These are phyloP conservation scores for Blastobasis lacticolella DNA, from an alignment of 2,888 invertebrate genomes.

Conservation along the genomic window DNA sequence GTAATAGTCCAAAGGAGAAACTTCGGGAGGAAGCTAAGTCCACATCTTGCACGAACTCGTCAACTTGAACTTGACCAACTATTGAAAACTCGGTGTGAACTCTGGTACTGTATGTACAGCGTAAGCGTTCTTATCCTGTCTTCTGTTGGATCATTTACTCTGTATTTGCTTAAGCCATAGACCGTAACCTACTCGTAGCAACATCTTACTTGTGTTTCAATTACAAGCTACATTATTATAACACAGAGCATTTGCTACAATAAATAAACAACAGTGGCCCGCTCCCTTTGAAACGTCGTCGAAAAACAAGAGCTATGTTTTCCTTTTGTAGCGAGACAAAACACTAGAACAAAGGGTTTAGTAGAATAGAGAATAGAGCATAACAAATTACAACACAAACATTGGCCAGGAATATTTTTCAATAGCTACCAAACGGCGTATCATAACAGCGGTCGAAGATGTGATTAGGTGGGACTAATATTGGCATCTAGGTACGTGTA, in stretches of 20 bases:
- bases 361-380: constrained; percentile 54
- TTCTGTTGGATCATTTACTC: not conserved
- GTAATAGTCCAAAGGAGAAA: too few species aligned
- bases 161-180: not conserved
- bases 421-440: constrained; percentile 10
- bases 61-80: too few species aligned
- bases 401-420: constrained; percentile 45
- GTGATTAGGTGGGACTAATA: too few species aligned
- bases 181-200: not conserved
- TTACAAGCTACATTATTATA: constrained; percentile 9
- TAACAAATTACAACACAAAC: constrained; percentile 56
- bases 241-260: constrained; percentile 14
- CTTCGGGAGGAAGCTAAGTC: too few species aligned
- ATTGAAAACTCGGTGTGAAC: too few species aligned
- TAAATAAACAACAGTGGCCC: constrained; percentile 24
- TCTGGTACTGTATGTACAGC: too few species aligned
- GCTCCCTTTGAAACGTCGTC: constrained; percentile 32
- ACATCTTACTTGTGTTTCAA: not conserved
- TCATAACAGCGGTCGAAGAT: too few species aligned
- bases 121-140: not conserved
- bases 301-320: constrained; percentile 52
- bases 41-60: too few species aligned
- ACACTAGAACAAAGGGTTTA: constrained; percentile 55
- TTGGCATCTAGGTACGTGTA: too few species aligned
- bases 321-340: constrained; percentile 54